Percentiles rank a stretch among this genome's conserved stretches.
These are phyloP conservation scores for Macrophya alboannulata DNA, from an alignment of 2,888 invertebrate species.

Conservation along the genomic window DNA sequence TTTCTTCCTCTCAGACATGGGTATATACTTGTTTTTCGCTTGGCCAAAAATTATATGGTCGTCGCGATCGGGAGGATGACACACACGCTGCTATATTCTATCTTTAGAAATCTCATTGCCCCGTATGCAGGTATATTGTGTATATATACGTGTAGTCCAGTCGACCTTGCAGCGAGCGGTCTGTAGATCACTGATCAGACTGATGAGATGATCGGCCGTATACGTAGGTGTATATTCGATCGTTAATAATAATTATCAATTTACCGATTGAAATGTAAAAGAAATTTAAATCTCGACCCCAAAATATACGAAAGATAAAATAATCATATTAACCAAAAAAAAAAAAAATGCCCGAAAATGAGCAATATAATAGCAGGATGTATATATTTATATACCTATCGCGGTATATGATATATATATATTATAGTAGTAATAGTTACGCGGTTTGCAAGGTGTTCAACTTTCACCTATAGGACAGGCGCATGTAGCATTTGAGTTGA, in stretches of 20 bases:
- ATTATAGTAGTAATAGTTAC: background rate
- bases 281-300: no score
- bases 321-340: no score
- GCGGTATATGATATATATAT: background rate
- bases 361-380: no score
- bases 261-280: no score
- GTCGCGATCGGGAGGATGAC: background rate
- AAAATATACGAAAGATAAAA: no score
- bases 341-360: no score
- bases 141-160: background rate
- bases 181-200: background rate
- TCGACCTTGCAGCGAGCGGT: slow-evolving; percentile 12
- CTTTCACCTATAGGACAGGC: background rate
- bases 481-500: background rate
- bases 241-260: no score
- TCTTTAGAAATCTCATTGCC: slow-evolving; percentile 14
- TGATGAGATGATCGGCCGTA: background rate
- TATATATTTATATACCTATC: background rate
- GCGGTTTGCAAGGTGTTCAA: slow-evolving; percentile 10
- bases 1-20: no score
- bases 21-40: no score
- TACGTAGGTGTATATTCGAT: no score
- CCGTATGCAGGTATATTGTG: background rate
- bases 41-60: background rate
- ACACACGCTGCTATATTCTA: background rate